Percentiles rank a stretch among this genome's conserved stretches.
phyloP scores from a whole-genome alignment of 2,888 invertebrate species.

The Crocallis elinguaria region DNA sequence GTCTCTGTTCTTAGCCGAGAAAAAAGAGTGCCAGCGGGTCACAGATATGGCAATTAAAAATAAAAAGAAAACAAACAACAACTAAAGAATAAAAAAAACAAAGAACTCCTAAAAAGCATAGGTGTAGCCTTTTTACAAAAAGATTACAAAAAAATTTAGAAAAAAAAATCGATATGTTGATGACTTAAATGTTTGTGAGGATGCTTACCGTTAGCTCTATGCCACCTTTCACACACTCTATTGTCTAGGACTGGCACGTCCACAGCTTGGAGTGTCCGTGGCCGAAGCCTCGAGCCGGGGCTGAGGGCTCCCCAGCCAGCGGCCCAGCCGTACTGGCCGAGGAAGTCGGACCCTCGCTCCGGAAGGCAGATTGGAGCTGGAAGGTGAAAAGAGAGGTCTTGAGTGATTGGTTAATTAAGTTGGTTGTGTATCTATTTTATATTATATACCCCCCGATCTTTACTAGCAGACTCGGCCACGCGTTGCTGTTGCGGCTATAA shows the following conservation, averaged over 20 bases:
- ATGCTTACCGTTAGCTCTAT: conserved; percentile 84
- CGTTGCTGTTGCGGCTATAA: no score
- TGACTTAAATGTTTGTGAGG: neutral
- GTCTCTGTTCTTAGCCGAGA: no score
- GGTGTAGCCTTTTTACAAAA: no score
- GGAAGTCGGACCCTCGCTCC: conserved; percentile 94
- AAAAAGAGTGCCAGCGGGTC: no score
- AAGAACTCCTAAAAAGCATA: no score
- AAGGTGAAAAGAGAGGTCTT: conserved; percentile 30
- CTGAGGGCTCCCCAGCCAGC: conserved; percentile 96
- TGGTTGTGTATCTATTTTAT: neutral
- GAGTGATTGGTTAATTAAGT: neutral
- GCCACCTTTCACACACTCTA: conserved; percentile 88
- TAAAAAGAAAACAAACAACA: no score
- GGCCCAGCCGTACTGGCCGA: conserved; percentile 96
- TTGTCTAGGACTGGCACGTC: conserved; percentile 97
- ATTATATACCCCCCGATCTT: neutral
- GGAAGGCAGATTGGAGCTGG: conserved; percentile 95
- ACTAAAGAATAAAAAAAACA: no score
- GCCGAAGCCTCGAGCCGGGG: conserved; percentile 93
- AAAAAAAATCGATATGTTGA: neutral
- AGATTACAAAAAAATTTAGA: no score
- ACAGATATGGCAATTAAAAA: no score
- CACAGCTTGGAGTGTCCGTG: conserved; percentile 95
- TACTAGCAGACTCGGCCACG: no score